Evolutionary conservation across 2,113 vertebrate genomes (phyloP).

Genomic region (Tiliqua scincoides): DNA sequence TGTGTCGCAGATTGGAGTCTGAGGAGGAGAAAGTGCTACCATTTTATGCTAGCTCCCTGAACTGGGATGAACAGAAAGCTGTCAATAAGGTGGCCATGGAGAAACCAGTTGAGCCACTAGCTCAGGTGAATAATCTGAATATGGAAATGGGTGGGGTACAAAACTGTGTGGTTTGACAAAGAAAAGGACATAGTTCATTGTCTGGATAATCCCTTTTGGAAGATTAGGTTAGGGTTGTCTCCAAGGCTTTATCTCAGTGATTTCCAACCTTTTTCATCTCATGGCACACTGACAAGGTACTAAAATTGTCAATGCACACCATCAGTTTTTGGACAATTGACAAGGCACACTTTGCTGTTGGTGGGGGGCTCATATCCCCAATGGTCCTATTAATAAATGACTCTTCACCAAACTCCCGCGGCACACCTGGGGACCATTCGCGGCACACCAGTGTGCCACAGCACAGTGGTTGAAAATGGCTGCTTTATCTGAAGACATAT

Average conservation of each 20-base stretch:
- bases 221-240: not conserved
- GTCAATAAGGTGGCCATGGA: constrained; percentile 45
- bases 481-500: too few species aligned
- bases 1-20: constrained; percentile 84
- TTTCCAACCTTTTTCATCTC: too few species aligned
- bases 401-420: too few species aligned
- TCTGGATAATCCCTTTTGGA: rapidly evolving
- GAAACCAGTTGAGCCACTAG: constrained; percentile 62
- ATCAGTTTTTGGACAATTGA: too few species aligned
- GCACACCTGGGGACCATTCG: too few species aligned
- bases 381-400: too few species aligned
- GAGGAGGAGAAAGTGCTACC: constrained; percentile 88
- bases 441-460: too few species aligned
- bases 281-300: too few species aligned
- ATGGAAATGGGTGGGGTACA: rapidly evolving
- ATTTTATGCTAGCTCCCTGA: constrained; percentile 77
- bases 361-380: too few species aligned
- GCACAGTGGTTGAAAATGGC: too few species aligned
- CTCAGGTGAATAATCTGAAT: constrained; percentile 67
- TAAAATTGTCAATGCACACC: too few species aligned
- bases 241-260: not conserved
- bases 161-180: not conserved
- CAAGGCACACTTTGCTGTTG: too few species aligned
- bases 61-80: constrained; percentile 62
- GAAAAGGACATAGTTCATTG: rapidly evolving